Conservation (phyloP, 2,113 vertebrate genomes). For the Apistogramma diplotaenia region DNA sequence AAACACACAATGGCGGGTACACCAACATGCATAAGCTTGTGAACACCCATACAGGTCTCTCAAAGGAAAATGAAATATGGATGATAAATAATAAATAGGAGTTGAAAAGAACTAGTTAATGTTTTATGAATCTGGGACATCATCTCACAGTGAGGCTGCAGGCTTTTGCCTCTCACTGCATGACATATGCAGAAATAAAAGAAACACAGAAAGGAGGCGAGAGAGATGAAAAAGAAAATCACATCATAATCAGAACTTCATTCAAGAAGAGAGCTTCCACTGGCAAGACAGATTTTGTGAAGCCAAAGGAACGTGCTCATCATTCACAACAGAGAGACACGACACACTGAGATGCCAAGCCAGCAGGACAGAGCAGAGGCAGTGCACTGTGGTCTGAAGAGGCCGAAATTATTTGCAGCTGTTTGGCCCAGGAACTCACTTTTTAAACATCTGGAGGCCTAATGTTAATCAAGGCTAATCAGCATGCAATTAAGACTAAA, state of each 20-base stretch:
- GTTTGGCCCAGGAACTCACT: constrained; percentile 29
- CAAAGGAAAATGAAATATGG: constrained; percentile 71
- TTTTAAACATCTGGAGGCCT: constrained; percentile 63
- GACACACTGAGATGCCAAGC: constrained; percentile 19
- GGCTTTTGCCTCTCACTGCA: constrained; percentile 63
- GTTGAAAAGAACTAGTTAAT: constrained; percentile 77
- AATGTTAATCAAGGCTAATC: constrained; percentile 55
- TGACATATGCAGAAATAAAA: constrained; percentile 67
- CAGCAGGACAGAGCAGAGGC: constrained; percentile 38
- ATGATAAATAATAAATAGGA: constrained; percentile 78
- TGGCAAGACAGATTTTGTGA: constrained; percentile 36
- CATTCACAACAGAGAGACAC: constrained; percentile 29
- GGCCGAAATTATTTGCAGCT: constrained; percentile 45
- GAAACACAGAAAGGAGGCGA: constrained; percentile 38
- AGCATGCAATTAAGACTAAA: constrained; percentile 41
- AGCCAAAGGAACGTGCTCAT: constrained; percentile 53
- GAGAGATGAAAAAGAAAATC: constrained; percentile 47
- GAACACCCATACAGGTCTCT: constrained; percentile 61
- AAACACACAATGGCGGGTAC: constrained; percentile 19
- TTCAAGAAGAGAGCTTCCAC: constrained; percentile 47
- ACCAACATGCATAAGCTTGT: constrained; percentile 42
- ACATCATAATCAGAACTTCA: constrained; percentile 53
- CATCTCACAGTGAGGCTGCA: constrained; percentile 73
- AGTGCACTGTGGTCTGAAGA: constrained; percentile 13
- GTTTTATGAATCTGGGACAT: constrained; percentile 80